Conservation (phyloP, 2,888 invertebrate species). For the Diarsia rubi region DNA sequence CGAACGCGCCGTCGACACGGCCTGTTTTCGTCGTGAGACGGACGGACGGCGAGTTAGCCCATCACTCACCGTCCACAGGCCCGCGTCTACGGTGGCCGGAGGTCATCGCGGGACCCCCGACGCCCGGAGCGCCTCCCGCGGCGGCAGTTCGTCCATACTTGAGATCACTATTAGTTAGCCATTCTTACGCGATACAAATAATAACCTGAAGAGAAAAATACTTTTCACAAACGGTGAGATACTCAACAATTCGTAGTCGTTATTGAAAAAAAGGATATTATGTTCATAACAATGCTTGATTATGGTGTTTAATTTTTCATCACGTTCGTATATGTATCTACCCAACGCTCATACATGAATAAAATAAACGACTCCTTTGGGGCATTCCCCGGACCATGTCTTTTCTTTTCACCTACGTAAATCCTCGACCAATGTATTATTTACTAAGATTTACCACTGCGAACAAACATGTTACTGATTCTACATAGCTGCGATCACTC, state of each 20-base stretch:
- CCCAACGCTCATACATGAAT: constrained; percentile 72
- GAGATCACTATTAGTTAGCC: not conserved
- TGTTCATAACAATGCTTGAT: constrained; percentile 7
- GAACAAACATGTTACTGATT: constrained; percentile 55
- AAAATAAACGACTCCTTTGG: constrained; percentile 73
- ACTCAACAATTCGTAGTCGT: not conserved
- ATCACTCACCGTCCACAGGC: no score
- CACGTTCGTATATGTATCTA: constrained; percentile 67
- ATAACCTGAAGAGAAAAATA: not conserved
- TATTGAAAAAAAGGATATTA: not conserved
- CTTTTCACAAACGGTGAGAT: not conserved
- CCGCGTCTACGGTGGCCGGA: no score
- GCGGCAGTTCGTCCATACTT: no score
- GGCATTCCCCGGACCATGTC: constrained; percentile 75
- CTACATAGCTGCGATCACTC: constrained; percentile 28
- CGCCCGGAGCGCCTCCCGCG: no score
- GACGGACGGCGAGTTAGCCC: no score
- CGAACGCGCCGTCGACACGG: no score
- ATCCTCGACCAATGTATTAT: constrained; percentile 74
- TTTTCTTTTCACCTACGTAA: constrained; percentile 79
- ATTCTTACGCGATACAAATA: not conserved
- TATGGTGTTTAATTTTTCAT: constrained; percentile 33
- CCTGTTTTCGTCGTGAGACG: no score
- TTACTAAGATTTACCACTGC: constrained; percentile 73
- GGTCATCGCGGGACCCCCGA: no score